Percentiles rank a stretch among this genome's conserved stretches.
phyloP scores from a whole-genome alignment of 2,888 invertebrate species.

The Nephrocerus scutellatus region DNA sequence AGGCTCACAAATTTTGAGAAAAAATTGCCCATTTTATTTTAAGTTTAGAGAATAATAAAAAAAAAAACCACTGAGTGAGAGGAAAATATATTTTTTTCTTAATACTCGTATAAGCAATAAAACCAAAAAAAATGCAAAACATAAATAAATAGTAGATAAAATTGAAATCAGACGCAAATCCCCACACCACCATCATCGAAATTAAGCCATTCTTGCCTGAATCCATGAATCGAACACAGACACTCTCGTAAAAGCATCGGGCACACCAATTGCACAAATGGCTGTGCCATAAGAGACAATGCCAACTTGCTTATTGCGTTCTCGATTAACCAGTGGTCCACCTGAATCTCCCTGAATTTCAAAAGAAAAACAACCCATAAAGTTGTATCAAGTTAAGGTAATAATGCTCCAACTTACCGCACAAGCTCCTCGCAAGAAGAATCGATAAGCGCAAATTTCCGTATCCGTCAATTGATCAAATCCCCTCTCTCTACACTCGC shows the following conservation, averaged over 20 bases:
- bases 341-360: constrained; percentile 44
- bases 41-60: too few species aligned
- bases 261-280: constrained; percentile 38
- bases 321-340: constrained; percentile 41
- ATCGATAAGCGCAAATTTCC: constrained; percentile 43
- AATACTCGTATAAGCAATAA: not conserved
- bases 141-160: not conserved
- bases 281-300: constrained; percentile 46
- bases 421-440: constrained; percentile 44
- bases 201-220: constrained; percentile 32
- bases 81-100: too few species aligned
- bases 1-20: too few species aligned
- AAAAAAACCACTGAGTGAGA: too few species aligned
- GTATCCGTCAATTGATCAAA: constrained; percentile 41
- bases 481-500: constrained; percentile 30
- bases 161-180: constrained; percentile 1
- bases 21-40: too few species aligned
- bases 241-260: constrained; percentile 45
- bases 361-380: not conserved
- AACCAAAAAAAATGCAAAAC: not conserved
- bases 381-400: not conserved
- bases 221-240: constrained; percentile 44
- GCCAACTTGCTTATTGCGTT: constrained; percentile 39
- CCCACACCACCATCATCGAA: not conserved
- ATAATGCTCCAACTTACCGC: constrained; percentile 32